Percentiles rank a stretch among this genome's conserved stretches.
These are phyloP conservation scores for Drosophila emarginata DNA, from an alignment of 2,888 invertebrate species.

Conservation along the genomic window DNA sequence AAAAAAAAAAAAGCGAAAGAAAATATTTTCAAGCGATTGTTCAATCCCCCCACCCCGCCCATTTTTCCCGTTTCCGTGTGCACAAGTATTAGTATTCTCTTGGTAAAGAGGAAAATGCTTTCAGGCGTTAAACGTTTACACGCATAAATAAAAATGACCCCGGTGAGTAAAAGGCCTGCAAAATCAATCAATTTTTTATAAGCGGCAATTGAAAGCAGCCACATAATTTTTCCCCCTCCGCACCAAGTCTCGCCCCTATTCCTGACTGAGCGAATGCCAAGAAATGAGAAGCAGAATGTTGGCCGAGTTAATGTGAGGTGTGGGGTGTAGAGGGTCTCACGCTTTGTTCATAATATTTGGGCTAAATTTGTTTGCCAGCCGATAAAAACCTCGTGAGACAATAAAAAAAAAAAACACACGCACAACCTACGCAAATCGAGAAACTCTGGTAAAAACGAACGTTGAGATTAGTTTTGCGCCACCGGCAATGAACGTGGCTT, in stretches of 20 bases:
- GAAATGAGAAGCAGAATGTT: not conserved
- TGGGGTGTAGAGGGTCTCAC: constrained; percentile 9
- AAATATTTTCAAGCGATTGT: constrained; percentile 1
- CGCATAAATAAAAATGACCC: constrained; percentile 62
- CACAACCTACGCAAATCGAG: constrained; percentile 18
- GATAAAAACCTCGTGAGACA: constrained; percentile 65
- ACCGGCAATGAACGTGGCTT: constrained; percentile 5
- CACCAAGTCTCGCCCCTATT: not conserved
- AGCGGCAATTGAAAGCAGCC: constrained; percentile 47
- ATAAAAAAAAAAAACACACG: constrained; percentile 40
- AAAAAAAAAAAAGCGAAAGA: not conserved
- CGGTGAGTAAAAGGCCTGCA: constrained; percentile 19
- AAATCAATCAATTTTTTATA: constrained; percentile 64
- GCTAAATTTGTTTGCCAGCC: constrained; percentile 51
- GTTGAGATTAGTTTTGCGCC: constrained; percentile 52
- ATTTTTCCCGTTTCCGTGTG: too few species aligned
- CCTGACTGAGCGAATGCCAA: not conserved
- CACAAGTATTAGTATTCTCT: not conserved
- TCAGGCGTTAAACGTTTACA: constrained; percentile 57
- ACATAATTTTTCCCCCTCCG: constrained; percentile 25
- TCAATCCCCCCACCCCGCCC: constrained; percentile 18
- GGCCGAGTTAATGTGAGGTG: not conserved
- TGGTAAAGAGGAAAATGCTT: constrained; percentile 19
- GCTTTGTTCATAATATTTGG: constrained; percentile 38
- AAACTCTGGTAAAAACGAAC: constrained; percentile 25